These are phyloP conservation scores for Ramphastos sulfuratus DNA, from an alignment of 2,113 vertebrate genomes.

Conservation along the genomic window DNA sequence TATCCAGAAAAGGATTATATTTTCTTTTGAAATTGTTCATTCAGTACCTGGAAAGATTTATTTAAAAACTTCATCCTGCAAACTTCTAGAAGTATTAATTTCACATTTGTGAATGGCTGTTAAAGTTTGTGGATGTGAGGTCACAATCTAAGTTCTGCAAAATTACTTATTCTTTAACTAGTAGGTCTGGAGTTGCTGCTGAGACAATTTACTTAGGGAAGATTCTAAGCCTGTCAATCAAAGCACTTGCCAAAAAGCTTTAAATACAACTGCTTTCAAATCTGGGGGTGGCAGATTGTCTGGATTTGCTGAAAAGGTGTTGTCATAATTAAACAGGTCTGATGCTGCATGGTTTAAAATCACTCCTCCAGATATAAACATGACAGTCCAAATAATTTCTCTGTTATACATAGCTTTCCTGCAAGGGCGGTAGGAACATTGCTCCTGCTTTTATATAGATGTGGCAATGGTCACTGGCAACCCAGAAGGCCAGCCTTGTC, in stretches of 20 bases:
- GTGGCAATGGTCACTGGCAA: no score
- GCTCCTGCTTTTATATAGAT: not conserved
- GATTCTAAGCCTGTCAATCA: not conserved
- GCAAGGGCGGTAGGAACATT: not conserved
- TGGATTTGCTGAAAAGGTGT: not conserved
- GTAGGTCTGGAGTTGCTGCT: not conserved
- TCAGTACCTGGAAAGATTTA: not conserved
- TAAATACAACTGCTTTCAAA: not conserved
- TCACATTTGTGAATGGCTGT: not conserved
- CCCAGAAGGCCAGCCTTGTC: no score
- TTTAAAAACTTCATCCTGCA: not conserved
- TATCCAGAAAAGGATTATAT: not conserved
- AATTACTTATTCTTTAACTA: not conserved
- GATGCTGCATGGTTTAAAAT: not conserved
- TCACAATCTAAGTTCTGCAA: not conserved
- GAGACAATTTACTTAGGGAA: not conserved
- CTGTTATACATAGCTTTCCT: not conserved
- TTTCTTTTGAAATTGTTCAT: not conserved
- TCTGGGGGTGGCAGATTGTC: not conserved
- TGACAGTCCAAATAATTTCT: not conserved
- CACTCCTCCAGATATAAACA: not conserved
- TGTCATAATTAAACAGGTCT: not conserved
- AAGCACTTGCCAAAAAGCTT: not conserved
- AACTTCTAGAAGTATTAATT: not conserved
- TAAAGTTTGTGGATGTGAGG: not conserved